Evolutionary conservation across 2,113 vertebrate genomes (phyloP).

Genomic region (Pluvialis apricaria): DNA sequence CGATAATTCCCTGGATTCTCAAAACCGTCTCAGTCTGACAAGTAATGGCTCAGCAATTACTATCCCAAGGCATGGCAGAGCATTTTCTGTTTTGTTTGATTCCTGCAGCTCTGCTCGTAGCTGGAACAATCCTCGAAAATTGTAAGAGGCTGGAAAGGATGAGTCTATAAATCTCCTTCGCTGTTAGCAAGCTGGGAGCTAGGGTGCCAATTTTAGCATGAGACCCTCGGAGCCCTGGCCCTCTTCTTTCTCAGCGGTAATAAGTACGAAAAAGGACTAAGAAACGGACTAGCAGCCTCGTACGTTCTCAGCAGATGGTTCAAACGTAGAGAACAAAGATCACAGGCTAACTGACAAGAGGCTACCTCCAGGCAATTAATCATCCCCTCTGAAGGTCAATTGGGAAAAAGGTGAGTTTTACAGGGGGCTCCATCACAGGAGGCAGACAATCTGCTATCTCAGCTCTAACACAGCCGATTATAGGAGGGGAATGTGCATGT

Average conservation of each 20-base stretch:
- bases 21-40: conserved; percentile 43
- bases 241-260: conserved; percentile 68
- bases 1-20: conserved; percentile 56
- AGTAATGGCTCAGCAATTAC: conserved; percentile 63
- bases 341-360: conserved; percentile 84
- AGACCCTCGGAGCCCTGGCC: conserved; percentile 33
- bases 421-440: conserved; percentile 63
- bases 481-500: conserved; percentile 78
- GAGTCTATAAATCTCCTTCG: conserved; percentile 54
- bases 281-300: conserved; percentile 65
- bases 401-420: conserved; percentile 79
- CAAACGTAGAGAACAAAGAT: conserved; percentile 79
- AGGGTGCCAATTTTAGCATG: conserved; percentile 43
- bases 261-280: conserved; percentile 63
- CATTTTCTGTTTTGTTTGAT: conserved; percentile 39
- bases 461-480: conserved; percentile 38
- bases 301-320: conserved; percentile 82
- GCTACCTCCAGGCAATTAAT: conserved; percentile 84
- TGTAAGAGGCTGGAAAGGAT: conserved; percentile 18
- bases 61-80: conserved; percentile 5
- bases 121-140: conserved; percentile 25
- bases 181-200: not conserved
- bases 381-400: conserved; percentile 80
- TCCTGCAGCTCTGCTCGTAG: conserved; percentile 12
- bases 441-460: conserved; percentile 40